Evolutionary conservation across 2,113 vertebrate genomes (phyloP), one percentile per base, ranked within the genome.

Genomic region (Lates calcarifer): DNA sequence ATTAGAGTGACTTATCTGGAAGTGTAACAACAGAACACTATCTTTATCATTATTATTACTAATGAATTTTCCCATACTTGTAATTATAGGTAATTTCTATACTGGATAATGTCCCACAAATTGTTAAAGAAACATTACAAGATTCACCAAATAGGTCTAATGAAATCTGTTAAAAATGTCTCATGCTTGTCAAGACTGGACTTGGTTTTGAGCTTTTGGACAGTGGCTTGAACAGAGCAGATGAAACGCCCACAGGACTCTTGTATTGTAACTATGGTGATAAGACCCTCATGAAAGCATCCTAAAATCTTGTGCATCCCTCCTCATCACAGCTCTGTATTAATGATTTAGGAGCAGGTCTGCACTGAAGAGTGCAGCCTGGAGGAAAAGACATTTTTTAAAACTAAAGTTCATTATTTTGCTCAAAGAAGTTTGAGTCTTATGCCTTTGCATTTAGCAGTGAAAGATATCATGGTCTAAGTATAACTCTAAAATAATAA

Each of bases 221-320:
- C 71, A 69, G 33, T 62, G 55, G 41, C 68, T 83, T 51, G 39
- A 77, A 56, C 63, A 67, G 65, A 81, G 62, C 61, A 68, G 70
- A 69, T 65, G 53, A 82, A 79, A 82, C 56, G 26, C 65, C 61
- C 61, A 61, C 72, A 49, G 5, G 29, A 80, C 64, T 81, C 41
- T 66, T 61, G 49, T 60, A 15, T 77, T 53, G 63, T 77, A 74
- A 67, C 70, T 76, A 76, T 86, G 74, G 71, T 65, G 71, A 82
- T 79, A 29, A 76, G 53, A 64, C 53, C 29, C 51, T 77, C 6
- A 37, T 64, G 9, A 70, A 68, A 66, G 35, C n/a, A 49, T 60
- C 51, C 43, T 61, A 49, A 51, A 68, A 55, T 45, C 65, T 61
- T 39, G 22, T 71, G n/a, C n/a, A 61, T 61, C n/a, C 41, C 35